phyloP scores from a whole-genome alignment of 1,140 invertebrate genomes.

The Diplogasteroides magnus region DNA sequence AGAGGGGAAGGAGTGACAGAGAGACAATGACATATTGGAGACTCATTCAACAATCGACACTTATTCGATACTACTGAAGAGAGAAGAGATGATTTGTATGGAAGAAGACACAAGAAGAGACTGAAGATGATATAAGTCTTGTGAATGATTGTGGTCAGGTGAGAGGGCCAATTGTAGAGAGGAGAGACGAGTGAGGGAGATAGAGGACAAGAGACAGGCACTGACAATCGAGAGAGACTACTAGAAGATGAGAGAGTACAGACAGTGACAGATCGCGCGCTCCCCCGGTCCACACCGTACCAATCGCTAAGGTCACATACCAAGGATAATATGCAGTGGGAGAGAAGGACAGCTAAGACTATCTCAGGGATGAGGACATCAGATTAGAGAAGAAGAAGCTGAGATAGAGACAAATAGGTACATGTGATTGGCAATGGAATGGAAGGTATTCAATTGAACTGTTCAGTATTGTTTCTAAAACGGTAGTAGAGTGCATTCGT shows the following conservation, averaged over 20 bases:
- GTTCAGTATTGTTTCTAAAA: too few species aligned
- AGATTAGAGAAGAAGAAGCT: too few species aligned
- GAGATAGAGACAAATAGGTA: too few species aligned
- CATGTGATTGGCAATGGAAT: too few species aligned
- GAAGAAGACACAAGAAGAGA: not conserved
- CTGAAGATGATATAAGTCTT: not conserved
- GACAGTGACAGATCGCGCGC: too few species aligned
- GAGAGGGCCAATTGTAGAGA: not conserved
- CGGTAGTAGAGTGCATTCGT: too few species aligned
- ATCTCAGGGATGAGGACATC: too few species aligned
- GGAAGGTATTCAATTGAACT: too few species aligned
- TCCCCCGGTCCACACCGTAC: slow-evolving; percentile 1
- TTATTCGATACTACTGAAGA: too few species aligned
- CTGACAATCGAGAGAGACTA: too few species aligned
- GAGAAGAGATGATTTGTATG: not conserved
- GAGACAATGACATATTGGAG: not conserved
- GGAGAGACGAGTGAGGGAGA: not conserved
- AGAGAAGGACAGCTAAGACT: not conserved
- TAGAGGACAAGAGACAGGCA: not conserved
- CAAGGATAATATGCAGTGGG: not conserved
- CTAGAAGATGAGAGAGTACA: too few species aligned
- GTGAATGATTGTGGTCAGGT: not conserved
- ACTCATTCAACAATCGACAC: too few species aligned
- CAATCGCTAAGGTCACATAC: slow-evolving; percentile 1
- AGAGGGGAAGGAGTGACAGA: not conserved